Base-by-base conservation (phyloP, 37 sponge, comb jelly and placozoan genomes). In the Mnemiopsis leidyi region DNA sequence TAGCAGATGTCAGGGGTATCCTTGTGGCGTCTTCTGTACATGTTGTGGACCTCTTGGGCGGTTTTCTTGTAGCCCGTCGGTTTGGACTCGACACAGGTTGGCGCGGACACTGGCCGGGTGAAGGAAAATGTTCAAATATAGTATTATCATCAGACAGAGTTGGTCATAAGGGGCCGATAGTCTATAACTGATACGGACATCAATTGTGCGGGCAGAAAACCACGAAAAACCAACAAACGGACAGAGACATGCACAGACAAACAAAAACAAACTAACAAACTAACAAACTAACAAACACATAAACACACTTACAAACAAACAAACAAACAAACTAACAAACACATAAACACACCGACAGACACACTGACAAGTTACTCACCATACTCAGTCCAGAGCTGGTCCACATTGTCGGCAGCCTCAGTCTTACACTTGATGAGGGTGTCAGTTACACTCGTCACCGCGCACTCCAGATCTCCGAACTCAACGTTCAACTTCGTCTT, bases 1-100 rank as follows among this genome's bases (percentile, higher is more conserved):
- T 39, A 85, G 24, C 90, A 85, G 36, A 85, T 23, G n/a, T 85
- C 90, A 35, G 90, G 90, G 35, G 90, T 85, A 25, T 28, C 39
- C 61, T 7, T 28, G 61, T 85, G 90, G 3, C 33, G 13, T 38
- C 61, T 40, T 13, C 90, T 1, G 90, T 85, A 85, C 90, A 40
- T 40, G 90, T 85, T 85, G 90, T 85, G 90, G 61, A 37, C 36
- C 29, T 85, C 35, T 39, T 40, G 40, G 39, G 90, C 40, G 1
- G 90, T 40, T 39, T 39, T 18, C 61, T 39, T 29, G 20, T 36
- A 20, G 1, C 23, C 90, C 23, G 40, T 85, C 48, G 36, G 61
- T n/a, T 26, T 77, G 21, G 35, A 33, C 23, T 33, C 90, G 61
- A 85, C 90, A 85, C 90, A 85, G 7, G 90, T n/a, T 1, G 30